Evolutionary conservation across 2,113 vertebrate genomes (phyloP), one percentile per base, ranked within the genome.

Genomic region (Spheniscus mendiculus): DNA sequence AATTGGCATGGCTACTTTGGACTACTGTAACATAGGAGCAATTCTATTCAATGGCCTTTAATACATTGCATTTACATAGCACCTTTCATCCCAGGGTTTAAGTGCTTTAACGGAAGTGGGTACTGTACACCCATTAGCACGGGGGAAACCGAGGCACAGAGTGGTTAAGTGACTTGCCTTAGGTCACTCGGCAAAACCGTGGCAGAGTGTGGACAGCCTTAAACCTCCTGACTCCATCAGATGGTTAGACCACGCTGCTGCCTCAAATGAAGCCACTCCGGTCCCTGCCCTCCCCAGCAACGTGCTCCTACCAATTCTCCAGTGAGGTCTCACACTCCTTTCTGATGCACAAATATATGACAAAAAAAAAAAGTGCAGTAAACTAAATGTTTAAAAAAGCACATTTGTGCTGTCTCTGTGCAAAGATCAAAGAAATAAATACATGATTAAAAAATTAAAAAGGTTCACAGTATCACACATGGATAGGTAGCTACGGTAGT

Each of bases 401-500:
- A 97, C 97, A 21, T 56, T n/a, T 73, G 96, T 97, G 98, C 97
- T 92, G 74, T 96, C 89, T 98, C 91, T 97, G 97, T 98, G 98
- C 97, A 97, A 97, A 97, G 96, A 96, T 89, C 77, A 97, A 97
- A 87, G 93, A 98, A 98, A 98, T 98, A 98, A 98, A 98, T 98
- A 98, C 69, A 93, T 59, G 94, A 92, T 89, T 53, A 95, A 95
- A 95, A 94, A 94, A 94, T 87, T 86, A 49, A 90, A 87, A 81
- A 91, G 84, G 96, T 95, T 98, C 97, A 97, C 97, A 96, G 95
- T 95, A 97, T 97, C 95, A 89, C 92, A 90, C 96, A 97, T 89
- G 90, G 96, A 92, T 70, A 93, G 96, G 97, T 90, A 92, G 97
- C 67, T 96, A 97, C 29, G 36, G 97, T 96, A 96, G 95, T 93